Evolutionary conservation across 2,797 vertebrate genomes (phyloP), one percentile per base, ranked within the genome.

Genomic region (Anguilla megastoma): DNA sequence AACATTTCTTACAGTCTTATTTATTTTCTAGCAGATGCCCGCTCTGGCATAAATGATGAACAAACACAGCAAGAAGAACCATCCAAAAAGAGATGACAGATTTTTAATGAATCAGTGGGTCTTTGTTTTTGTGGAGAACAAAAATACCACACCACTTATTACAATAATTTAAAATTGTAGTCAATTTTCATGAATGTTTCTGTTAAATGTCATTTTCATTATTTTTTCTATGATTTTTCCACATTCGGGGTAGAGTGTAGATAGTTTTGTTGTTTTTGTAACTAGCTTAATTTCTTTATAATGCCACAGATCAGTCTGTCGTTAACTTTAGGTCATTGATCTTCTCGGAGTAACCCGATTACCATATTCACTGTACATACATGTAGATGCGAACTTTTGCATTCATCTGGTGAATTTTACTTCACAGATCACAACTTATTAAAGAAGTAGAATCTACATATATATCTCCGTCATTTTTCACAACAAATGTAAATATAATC

Each of bases 281-380:
- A 52, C 60, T 86, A 83, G 85, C 86, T 80, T 80, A 21, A 88
- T 89, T 88, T 88, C 63, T 85, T 18, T 48, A 27, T 80, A 30
- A 36, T 87, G 45, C 27, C 48, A 54, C 50, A 85, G 50, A 58
- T 56, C 5, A 87, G 87, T 89, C 84, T 86, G 85, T 85, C 90
- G 52, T 89, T 88, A 56, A 18, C 36, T 85, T 41, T 63, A 89
- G 87, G 82, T 83, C 90, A 90, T 89, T 88, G 87, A 79, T 63
- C 80, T 24, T 85, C 63, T 82, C 69, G 88, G 87, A 89, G 85
- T 69, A 87, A 85, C 86, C 82, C 41, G 79, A 86, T 89, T 87
- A 88, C 21, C 21, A 87, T 82, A 88, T 91, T 88, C 89, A 90
- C 86, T 92, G 91, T 92, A 92, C 88, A 90, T 92, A 92, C 91